Evolutionary conservation across 2,113 vertebrate species (phyloP).

Genomic region (Tapirus terrestris): DNA sequence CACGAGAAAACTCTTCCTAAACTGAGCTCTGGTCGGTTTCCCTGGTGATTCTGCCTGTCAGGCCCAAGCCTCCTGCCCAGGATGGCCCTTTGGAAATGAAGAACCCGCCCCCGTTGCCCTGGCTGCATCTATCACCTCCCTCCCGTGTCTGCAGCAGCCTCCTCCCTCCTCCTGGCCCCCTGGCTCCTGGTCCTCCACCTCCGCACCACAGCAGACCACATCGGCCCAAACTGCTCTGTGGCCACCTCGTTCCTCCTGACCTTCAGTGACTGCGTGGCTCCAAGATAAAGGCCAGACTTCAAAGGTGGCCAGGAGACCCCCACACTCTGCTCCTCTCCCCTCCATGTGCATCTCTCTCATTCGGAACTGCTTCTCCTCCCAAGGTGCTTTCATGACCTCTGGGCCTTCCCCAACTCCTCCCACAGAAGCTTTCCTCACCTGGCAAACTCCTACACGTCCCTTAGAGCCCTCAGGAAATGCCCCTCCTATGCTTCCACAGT

Average conservation of each 20-base stretch:
- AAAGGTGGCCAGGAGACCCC: neutral
- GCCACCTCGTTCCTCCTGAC: neutral
- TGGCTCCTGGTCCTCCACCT: neutral
- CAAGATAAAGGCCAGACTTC: neutral
- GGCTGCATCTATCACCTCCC: rapidly evolving
- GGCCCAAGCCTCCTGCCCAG: too few relatives aligned
- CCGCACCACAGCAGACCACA: neutral
- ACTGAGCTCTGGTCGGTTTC: rapidly evolving
- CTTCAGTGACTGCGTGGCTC: neutral
- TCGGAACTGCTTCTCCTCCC: neutral
- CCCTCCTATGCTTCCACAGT: neutral
- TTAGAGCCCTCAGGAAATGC: neutral
- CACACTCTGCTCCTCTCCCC: neutral
- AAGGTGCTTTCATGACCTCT: neutral
- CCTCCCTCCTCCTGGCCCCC: too few relatives aligned
- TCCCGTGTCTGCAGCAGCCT: neutral
- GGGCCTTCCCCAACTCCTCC: neutral
- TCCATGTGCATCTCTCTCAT: neutral
- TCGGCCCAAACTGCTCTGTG: neutral
- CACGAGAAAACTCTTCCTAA: neutral
- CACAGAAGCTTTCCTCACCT: neutral
- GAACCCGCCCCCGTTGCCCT: neutral
- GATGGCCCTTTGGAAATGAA: neutral
- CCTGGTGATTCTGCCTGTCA: neutral
- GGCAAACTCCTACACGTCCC: neutral